phyloP scores from a whole-genome alignment of 2,113 vertebrate species.

The Bubo bubo region DNA sequence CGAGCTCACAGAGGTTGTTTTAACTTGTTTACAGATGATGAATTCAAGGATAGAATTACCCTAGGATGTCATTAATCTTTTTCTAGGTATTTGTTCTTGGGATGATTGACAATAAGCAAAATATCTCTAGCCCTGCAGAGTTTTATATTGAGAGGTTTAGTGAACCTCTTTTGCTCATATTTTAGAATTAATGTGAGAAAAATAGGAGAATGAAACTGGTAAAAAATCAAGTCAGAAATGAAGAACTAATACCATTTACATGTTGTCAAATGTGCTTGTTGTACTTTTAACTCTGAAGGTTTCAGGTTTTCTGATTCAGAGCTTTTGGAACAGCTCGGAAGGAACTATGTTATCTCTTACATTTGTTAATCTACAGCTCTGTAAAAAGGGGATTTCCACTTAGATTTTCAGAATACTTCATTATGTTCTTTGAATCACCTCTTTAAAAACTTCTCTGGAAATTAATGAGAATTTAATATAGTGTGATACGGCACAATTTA shows the following conservation, averaged over 20 bases:
- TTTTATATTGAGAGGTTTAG: background rate
- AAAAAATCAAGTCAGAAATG: background rate
- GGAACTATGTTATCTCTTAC: background rate
- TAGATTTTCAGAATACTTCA: background rate
- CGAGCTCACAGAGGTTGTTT: background rate
- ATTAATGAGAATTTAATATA: background rate
- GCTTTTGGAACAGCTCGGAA: background rate
- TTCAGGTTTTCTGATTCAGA: background rate
- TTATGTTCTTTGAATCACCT: background rate
- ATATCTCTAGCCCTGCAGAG: background rate
- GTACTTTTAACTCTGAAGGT: background rate
- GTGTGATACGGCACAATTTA: background rate
- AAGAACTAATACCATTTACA: background rate
- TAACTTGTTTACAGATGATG: background rate
- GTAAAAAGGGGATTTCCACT: background rate
- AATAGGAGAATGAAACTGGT: background rate
- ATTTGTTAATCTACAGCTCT: background rate
- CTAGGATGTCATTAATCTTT: background rate
- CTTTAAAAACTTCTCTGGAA: background rate
- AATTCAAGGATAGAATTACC: background rate
- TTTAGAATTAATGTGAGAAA: background rate
- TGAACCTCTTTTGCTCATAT: background rate
- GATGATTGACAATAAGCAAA: background rate
- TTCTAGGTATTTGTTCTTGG: background rate
- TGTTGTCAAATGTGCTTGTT: background rate